Percentiles rank a stretch among this genome's conserved stretches.
Conservation (phyloP, 2,797 vertebrate species). For the Hydrophis major region DNA sequence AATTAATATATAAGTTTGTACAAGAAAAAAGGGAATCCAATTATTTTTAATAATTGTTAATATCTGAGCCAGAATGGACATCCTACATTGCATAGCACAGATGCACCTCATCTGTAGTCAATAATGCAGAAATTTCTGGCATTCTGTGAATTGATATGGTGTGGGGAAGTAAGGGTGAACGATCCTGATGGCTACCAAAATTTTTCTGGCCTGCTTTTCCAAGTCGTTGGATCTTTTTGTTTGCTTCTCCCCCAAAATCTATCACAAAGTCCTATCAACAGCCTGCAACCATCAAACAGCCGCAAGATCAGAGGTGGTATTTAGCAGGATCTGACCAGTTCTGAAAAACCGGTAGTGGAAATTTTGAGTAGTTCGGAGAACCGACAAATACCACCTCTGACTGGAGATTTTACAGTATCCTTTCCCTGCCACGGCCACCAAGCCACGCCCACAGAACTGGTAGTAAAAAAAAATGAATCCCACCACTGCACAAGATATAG, state of each 20-base stretch:
- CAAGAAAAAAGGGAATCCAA: slow-evolving; percentile 15
- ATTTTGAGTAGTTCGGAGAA: too few relatives aligned
- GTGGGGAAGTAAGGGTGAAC: neutral
- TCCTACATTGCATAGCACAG: neutral
- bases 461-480: too few relatives aligned
- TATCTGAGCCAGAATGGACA: slow-evolving; percentile 6
- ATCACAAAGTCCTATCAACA: neutral
- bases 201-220: neutral
- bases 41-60: slow-evolving; percentile 35
- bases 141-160: neutral
- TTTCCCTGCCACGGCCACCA: too few relatives aligned
- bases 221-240: neutral
- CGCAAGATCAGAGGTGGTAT: too few relatives aligned
- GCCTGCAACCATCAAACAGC: neutral
- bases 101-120: neutral
- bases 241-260: neutral
- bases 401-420: too few relatives aligned
- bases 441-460: too few relatives aligned
- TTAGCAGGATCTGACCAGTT: too few relatives aligned
- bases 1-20: neutral
- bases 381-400: too few relatives aligned
- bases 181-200: neutral
- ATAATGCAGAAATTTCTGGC: neutral
- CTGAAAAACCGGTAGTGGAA: too few relatives aligned
- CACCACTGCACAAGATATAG: neutral